Conservation (phyloP, 1,140 invertebrate genomes). For the Brachionus koreanus region DNA sequence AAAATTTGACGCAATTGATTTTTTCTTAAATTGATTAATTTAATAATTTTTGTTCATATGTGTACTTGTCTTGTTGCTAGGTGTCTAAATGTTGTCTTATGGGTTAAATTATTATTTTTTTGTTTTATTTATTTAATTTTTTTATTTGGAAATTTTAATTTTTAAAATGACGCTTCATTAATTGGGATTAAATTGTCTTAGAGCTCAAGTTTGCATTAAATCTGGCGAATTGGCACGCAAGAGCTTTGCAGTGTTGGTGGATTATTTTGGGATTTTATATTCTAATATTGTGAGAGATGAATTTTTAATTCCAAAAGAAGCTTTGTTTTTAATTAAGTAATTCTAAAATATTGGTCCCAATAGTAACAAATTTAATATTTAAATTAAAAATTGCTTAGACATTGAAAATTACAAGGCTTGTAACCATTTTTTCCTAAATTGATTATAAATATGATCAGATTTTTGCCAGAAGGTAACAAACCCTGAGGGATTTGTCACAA, state of each 20-base stretch:
- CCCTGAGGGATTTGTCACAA: neutral
- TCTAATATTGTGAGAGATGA: constrained; percentile 1
- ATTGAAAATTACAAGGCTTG: neutral
- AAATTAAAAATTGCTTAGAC: neutral
- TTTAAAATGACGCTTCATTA: neutral
- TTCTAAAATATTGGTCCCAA: neutral
- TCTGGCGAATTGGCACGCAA: neutral
- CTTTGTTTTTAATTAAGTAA: neutral
- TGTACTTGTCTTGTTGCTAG: neutral
- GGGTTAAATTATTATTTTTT: neutral
- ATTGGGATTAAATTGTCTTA: neutral
- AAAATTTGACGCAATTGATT: neutral
- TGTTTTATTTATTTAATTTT: neutral
- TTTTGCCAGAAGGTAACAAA: neutral
- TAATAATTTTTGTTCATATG: neutral
- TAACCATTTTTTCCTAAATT: neutral
- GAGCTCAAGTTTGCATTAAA: neutral
- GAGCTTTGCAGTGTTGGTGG: neutral
- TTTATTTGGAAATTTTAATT: neutral
- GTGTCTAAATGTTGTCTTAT: neutral
- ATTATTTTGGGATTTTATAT: neutral
- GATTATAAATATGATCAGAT: neutral
- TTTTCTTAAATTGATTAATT: neutral
- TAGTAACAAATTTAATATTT: neutral
- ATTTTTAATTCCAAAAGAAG: neutral